Conservation (phyloP, 1,140 invertebrate genomes). For the Diprion similis region DNA sequence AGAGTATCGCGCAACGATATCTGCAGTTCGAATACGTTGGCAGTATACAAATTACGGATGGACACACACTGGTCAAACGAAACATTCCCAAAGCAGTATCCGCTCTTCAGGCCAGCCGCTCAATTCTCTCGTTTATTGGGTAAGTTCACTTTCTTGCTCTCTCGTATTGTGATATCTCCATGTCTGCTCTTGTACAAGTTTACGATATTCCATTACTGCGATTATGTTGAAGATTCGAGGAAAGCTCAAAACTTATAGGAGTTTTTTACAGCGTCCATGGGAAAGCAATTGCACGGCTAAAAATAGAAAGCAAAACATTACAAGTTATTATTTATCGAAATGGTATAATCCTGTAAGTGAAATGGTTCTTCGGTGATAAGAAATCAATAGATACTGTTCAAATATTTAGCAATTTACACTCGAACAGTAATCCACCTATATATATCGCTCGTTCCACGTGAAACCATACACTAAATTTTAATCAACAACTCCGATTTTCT, state of each 20-base stretch:
- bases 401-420: background rate
- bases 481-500: too few relatives aligned
- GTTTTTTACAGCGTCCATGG: background rate
- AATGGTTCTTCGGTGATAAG: too few relatives aligned
- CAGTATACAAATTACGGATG: slow-evolving; percentile 59
- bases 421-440: background rate
- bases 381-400: background rate
- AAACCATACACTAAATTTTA: too few relatives aligned
- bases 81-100: slow-evolving; percentile 65
- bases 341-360: too few relatives aligned
- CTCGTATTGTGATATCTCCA: too few relatives aligned
- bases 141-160: slow-evolving; percentile 27
- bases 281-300: background rate
- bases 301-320: background rate
- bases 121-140: slow-evolving; percentile 65
- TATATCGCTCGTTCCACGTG: too few relatives aligned
- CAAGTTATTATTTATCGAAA: background rate
- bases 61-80: slow-evolving; percentile 59
- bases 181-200: too few relatives aligned
- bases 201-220: too few relatives aligned
- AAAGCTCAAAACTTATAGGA: background rate
- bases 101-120: slow-evolving; percentile 61
- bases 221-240: too few relatives aligned
- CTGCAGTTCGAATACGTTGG: slow-evolving; percentile 50
- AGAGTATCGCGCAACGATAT: background rate